Percentiles rank a stretch among this genome's conserved stretches.
These are phyloP conservation scores for Procambarus clarkii DNA, from an alignment of 1,140 invertebrate genomes.

Conservation along the genomic window DNA sequence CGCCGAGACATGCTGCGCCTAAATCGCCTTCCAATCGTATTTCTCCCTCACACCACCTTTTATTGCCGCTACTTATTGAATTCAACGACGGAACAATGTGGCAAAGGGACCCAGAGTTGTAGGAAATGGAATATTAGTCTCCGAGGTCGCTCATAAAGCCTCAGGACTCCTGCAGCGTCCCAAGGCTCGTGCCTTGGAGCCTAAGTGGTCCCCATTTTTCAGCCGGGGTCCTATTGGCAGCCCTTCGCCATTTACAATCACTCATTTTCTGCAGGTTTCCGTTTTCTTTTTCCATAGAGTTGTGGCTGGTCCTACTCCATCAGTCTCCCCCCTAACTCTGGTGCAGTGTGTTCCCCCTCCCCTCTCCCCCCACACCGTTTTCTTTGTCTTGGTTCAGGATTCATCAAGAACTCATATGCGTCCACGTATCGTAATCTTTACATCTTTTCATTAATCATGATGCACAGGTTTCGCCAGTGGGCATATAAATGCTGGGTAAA, in stretches of 20 bases:
- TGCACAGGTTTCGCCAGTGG: too few relatives aligned
- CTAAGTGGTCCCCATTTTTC: conserved; percentile 32
- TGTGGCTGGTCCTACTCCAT: background rate
- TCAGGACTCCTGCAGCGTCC: background rate
- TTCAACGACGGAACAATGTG: conserved; percentile 51
- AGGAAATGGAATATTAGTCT: conserved; percentile 61
- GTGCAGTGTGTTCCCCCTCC: too few relatives aligned
- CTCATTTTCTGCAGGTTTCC: conserved; percentile 33
- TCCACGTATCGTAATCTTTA: too few relatives aligned
- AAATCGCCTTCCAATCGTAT: conserved; percentile 55
- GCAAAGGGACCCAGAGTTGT: conserved; percentile 21
- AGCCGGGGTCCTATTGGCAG: conserved; percentile 26
- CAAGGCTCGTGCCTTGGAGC: background rate
- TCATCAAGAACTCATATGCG: too few relatives aligned
- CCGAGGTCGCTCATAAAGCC: conserved; percentile 29
- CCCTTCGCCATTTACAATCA: conserved; percentile 34
- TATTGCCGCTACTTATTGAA: conserved; percentile 62
- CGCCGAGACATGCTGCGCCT: conserved; percentile 39
- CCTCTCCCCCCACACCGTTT: too few relatives aligned
- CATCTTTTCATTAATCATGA: too few relatives aligned
- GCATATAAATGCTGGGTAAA: too few relatives aligned
- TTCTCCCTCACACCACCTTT: conserved; percentile 57
- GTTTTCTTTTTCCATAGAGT: background rate
- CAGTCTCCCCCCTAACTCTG: background rate
- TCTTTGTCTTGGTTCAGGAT: background rate